A percentile compares a stretch with the other conserved stretches of the same genome.
phyloP scores from a whole-genome alignment of 2,888 invertebrate genomes.

The Orthosia gracilis region DNA sequence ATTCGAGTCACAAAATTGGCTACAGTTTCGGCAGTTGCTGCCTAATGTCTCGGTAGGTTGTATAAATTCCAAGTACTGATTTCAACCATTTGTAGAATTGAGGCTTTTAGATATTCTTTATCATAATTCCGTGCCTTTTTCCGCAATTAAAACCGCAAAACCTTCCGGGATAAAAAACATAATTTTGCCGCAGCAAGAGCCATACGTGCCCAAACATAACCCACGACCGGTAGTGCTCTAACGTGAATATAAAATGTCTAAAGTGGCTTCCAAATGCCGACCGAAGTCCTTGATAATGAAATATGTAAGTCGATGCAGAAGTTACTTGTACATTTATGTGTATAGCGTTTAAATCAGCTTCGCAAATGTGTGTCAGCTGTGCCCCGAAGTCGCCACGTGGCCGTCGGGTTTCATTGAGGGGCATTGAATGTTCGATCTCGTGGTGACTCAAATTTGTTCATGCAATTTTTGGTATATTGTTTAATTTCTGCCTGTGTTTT shows the following conservation, averaged over 20 bases:
- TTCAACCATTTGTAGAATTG: neutral
- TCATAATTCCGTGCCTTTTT: neutral
- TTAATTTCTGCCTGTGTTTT: neutral
- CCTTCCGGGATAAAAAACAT: constrained; percentile 29
- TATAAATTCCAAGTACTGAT: neutral
- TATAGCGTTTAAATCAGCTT: constrained; percentile 30
- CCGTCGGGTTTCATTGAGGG: constrained; percentile 27
- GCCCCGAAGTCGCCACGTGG: constrained; percentile 31
- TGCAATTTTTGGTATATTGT: neutral
- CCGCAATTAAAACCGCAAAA: neutral
- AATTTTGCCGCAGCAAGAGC: neutral
- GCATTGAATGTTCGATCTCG: constrained; percentile 1
- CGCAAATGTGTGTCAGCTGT: constrained; percentile 40
- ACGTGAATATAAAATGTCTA: constrained; percentile 32
- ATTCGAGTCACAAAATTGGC: neutral
- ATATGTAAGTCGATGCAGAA: constrained; percentile 32
- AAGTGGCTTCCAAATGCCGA: constrained; percentile 5
- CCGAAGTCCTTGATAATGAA: constrained; percentile 45
- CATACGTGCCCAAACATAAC: constrained; percentile 25
- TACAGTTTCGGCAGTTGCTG: neutral
- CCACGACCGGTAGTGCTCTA: constrained; percentile 15
- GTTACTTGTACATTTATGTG: constrained; percentile 17
- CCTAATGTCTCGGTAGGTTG: neutral
- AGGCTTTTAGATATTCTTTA: neutral
- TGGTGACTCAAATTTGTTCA: neutral